These are phyloP conservation scores for Platichthys stellatus DNA, from an alignment of 2,113 vertebrate species.

Conservation along the genomic window DNA sequence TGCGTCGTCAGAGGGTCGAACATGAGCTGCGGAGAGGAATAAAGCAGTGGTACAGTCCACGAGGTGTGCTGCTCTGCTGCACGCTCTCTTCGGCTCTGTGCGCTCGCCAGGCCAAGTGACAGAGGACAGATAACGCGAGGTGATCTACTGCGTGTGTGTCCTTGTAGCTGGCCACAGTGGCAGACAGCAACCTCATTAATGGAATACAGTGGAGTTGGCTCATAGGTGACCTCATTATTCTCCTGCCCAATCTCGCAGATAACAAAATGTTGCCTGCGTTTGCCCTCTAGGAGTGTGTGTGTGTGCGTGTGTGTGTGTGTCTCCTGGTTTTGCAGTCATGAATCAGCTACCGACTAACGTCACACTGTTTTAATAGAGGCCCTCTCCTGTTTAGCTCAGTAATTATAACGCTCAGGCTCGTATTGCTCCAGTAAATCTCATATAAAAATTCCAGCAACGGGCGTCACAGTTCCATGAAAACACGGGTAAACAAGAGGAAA, in stretches of 20 bases:
- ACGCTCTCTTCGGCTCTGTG: slow-evolving; percentile 21
- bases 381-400: slow-evolving; percentile 56
- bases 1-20: slow-evolving; percentile 71
- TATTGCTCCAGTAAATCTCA: slow-evolving; percentile 52
- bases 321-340: slow-evolving; percentile 47
- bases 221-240: slow-evolving; percentile 75
- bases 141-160: slow-evolving; percentile 55
- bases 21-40: slow-evolving; percentile 58
- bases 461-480: slow-evolving; percentile 51
- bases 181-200: slow-evolving; percentile 77
- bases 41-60: slow-evolving; percentile 44
- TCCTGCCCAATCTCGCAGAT: slow-evolving; percentile 64
- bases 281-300: slow-evolving; percentile 40
- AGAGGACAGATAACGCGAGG: slow-evolving; percentile 57
- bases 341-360: slow-evolving; percentile 49
- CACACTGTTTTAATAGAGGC: slow-evolving; percentile 57
- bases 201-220: slow-evolving; percentile 69
- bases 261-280: slow-evolving; percentile 58
- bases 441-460: slow-evolving; percentile 32
- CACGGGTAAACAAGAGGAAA: slow-evolving; percentile 40
- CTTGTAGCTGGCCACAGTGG: slow-evolving; percentile 44
- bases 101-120: slow-evolving; percentile 57
- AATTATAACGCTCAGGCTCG: slow-evolving; percentile 50
- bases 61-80: slow-evolving; percentile 42
- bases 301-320: slow-evolving; percentile 12